phyloP scores from a whole-genome alignment of 2,888 invertebrate species.

The Pollenia griseotomentosa region DNA sequence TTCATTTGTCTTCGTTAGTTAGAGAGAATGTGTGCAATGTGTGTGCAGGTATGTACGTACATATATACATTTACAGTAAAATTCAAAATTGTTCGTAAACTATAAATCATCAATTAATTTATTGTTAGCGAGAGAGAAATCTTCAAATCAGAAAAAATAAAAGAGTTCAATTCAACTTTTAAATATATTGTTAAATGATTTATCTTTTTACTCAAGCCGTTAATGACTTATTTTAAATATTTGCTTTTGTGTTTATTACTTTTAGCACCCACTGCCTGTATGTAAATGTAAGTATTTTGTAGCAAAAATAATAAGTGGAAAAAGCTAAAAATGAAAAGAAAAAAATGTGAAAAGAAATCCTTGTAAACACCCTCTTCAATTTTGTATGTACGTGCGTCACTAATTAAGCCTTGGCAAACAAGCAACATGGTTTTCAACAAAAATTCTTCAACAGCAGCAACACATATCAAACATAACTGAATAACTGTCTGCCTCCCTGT shows the following conservation, averaged over 20 bases:
- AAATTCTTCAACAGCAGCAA: conserved; percentile 38
- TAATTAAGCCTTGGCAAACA: conserved; percentile 73
- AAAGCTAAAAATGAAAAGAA: conserved; percentile 34
- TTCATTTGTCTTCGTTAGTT: conserved; percentile 64
- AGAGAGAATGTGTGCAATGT: conserved; percentile 4
- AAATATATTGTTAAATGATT: no score
- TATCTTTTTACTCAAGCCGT: no score
- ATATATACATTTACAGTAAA: conserved; percentile 1
- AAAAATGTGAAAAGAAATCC: conserved; percentile 64
- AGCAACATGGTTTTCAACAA: conserved; percentile 66
- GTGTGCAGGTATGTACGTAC: conserved; percentile 10
- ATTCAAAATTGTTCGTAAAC: not conserved
- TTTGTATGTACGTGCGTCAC: conserved; percentile 71
- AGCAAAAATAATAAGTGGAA: conserved; percentile 50
- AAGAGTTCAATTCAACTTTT: no score
- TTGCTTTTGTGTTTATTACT: not conserved
- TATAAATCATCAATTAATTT: not conserved
- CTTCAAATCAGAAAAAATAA: no score
- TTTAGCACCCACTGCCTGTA: conserved; percentile 29
- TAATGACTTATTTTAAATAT: no score
- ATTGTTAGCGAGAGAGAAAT: not conserved
- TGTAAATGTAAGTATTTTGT: conserved; percentile 28
- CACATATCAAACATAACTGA: conserved; percentile 40
- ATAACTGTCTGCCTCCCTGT: not conserved
- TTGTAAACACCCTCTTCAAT: conserved; percentile 71